A percentile compares a stretch with the other conserved stretches of the same genome.
Conservation (phyloP, 2,797 vertebrate species). For the Limnodromus scolopaceus region DNA sequence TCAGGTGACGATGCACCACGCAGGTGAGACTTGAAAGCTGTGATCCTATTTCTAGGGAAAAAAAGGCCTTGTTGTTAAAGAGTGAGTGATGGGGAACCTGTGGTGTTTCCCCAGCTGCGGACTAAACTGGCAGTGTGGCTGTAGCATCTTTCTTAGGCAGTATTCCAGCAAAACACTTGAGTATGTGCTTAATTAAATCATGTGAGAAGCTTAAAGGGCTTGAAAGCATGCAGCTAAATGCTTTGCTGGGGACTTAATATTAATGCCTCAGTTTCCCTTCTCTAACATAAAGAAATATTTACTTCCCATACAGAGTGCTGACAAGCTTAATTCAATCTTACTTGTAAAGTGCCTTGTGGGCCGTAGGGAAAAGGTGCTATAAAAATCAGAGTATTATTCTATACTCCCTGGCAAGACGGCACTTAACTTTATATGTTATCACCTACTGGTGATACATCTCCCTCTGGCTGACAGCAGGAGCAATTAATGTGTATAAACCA, state of each 20-base stretch:
- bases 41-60: background rate
- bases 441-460: constrained; percentile 10
- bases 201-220: background rate
- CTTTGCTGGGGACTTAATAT: constrained; percentile 4
- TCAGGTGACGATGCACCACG: rapidly evolving
- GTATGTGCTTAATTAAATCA: constrained; percentile 40
- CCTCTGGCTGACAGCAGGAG: constrained; percentile 26
- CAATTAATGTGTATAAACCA: constrained; percentile 11
- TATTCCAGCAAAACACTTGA: constrained; percentile 32
- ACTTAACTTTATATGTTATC: background rate
- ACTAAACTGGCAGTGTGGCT: background rate
- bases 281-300: constrained; percentile 9
- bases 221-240: background rate
- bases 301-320: background rate
- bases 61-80: background rate
- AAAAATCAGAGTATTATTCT: constrained; percentile 46
- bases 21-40: background rate
- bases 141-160: background rate
- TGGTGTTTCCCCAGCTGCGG: background rate
- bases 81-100: background rate
- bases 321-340: constrained; percentile 49
- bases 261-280: constrained; percentile 61
- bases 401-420: background rate
- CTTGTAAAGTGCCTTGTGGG: constrained; percentile 31
- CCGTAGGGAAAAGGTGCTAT: constrained; percentile 4